A percentile compares a stretch with the other conserved stretches of the same genome.
phyloP scores from a whole-genome alignment of 2,113 vertebrate genomes.

The Rhipidura dahli region DNA sequence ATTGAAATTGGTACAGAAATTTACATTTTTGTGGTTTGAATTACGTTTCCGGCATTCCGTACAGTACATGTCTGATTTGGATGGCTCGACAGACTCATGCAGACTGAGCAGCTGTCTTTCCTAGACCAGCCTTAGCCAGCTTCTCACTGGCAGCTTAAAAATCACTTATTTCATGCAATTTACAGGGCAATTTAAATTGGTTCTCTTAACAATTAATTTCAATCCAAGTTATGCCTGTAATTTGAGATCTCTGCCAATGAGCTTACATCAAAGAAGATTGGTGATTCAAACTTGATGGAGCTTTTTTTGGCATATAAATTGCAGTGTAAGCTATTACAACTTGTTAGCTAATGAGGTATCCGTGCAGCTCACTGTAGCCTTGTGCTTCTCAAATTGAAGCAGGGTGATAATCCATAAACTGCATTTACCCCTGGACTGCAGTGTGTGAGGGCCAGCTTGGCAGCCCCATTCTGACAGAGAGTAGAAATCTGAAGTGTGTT shows the following conservation, averaged over 20 bases:
- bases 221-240: background rate
- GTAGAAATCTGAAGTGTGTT: background rate
- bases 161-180: background rate
- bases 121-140: background rate
- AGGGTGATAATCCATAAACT: background rate
- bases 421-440: background rate
- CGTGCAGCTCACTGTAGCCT: background rate
- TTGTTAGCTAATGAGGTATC: background rate
- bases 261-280: background rate
- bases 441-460: background rate
- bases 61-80: background rate
- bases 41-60: background rate
- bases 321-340: accelerated
- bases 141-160: background rate
- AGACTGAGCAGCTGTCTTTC: constrained; percentile 5
- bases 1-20: background rate
- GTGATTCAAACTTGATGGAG: background rate
- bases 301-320: background rate
- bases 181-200: background rate
- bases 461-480: background rate
- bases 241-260: background rate
- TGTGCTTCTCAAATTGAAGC: background rate
- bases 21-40: background rate
- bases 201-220: background rate
- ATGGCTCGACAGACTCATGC: background rate